Evolutionary conservation across 2,797 vertebrate species (phyloP), one percentile per base, ranked within the genome.

Genomic region (Okamejei kenojei): DNA sequence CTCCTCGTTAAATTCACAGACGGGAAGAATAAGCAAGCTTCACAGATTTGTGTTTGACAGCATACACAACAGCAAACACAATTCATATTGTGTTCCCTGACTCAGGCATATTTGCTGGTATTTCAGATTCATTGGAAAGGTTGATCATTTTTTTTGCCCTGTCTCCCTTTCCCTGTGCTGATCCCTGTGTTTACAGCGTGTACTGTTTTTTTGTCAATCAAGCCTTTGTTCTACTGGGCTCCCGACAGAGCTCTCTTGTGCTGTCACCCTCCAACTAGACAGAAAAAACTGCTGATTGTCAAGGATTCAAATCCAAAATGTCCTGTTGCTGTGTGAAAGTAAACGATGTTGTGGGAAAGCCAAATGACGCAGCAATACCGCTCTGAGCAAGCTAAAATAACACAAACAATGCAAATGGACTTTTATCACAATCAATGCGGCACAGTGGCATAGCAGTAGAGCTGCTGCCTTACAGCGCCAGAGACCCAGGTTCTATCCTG

Each of bases 111-210:
- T 91, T 92, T 92, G 71, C 45, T 58, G 68, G 1, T 76, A 74
- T 74, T 92, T 76, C 32, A 92, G 21, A 92, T 92, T 58, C 90
- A 92, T 9, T 92, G 71, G 71, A 76, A 76, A 92, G n/a, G 63
- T 68, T 88, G 17, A 1, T 26, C 38, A 76, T 76, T 92, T 68
- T 88, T 92, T 73, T 92, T 45, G 38, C 23, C 90, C 35, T 15
- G 35, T 76, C 90, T 92, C 73, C 74, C 90, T 92, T 92, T 91
- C 63, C 88, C 45, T 58, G 38, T 38, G 71, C 71, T 92, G 68
- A 92, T 92, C 71, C 71, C 90, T 92, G 71, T 92, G 90, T 92
- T 92, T 92, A 76, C 90, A 92, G 58, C 38, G 26, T n/a, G 71
- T 15, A 92, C 90, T 92, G 90, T 76, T 38, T 76, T 92, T 76